Evolutionary conservation across 2,888 invertebrate genomes (phyloP), one percentile per base, ranked within the genome.

Genomic region (Gonocerus acuteangulatus): DNA sequence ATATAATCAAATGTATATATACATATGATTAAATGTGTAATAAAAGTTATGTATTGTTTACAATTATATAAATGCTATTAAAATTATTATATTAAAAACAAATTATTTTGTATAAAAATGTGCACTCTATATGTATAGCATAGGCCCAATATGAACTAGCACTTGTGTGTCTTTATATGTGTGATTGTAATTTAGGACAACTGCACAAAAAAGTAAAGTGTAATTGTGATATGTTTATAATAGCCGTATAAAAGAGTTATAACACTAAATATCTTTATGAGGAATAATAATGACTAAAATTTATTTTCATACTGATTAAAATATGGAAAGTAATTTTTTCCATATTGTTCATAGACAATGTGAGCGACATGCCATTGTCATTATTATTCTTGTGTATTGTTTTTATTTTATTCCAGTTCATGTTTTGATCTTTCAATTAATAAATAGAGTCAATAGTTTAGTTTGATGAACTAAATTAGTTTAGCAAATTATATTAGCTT

Each of bases 161-260:
- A 44, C 44, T 56, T 44, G 21, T 56, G 39, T 56, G 27, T 39
- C 44, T 44, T n/a, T 36, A 42, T n/a, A n/a, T 42, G 42, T 54
- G 19, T 54, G 22, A 11, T 56, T 56, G 18, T 56, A 44, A 39
- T n/a, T 56, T 54, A 44, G 27, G 44, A 44, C 54, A 54, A 42
- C 27, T 56, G 56, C 56, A 56, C 56, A 56, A 56, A 56, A 56
- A 56, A 23, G 36, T 27, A n/a, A 16, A 48, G 32, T 27, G 32
- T 27, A 51, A 23, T 44, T 56, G 56, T 56, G 56, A 56, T 56
- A 56, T 56, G 44, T 56, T 56, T 3, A 18, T 39, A 27, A 44
- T 56, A 44, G 44, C 19, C 6, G 27, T 27, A 6, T 27, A 27
- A 27, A 27, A n/a, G 9, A 27, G 27, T 27, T 4, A 27, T 6